Evolutionary conservation across 2,888 invertebrate species (phyloP), one percentile per base, ranked within the genome.

Genomic region (Apamea epomidion): DNA sequence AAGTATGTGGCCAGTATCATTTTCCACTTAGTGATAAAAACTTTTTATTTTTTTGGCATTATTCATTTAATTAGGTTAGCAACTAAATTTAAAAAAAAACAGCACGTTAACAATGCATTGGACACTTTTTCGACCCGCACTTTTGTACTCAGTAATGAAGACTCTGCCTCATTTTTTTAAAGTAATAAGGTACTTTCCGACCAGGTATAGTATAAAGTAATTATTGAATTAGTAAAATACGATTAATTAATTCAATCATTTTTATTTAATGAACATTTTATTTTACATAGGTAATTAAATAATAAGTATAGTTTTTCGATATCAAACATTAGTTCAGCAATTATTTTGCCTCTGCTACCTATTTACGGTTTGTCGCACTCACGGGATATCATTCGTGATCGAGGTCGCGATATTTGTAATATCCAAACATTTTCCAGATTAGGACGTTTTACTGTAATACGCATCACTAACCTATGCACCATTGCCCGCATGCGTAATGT

Each of bases 221-320:
- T 51, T 14, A 29, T 48, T 70, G 5, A 25, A 45, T 73, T 45
- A 54, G 45, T 60, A 32, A 74, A 76, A 75, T 74, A 5, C 32
- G 32, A 74, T 60, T 45, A 2, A 25, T 45, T 25, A 32, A 18
- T 54, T 29, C 37, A 54, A n/a, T 32, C 2, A 48, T 32, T 76
- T 76, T 18, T 45, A 25, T 60, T 58, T 37, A 8, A 14, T 32
- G 25, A 62, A 25, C n/a, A 21, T 37, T 37, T 75, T 37, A 18
- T 42, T 51, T 68, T 48, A 67, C 8, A 21, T 6, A n/a, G 0
- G 29, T 16, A 32, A 32, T 14, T 48, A 29, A 29, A 48, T 21
- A 6, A 4, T 14, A 48, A 14, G 3, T 1, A 48, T 29, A 25
- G 21, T 21, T 18, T 29, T 29, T 29, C 14, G 7, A 21, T 21